Percentiles rank a stretch among this genome's conserved stretches.
These are phyloP conservation scores for Pavo muticus DNA, from an alignment of 2,113 vertebrate species.

Conservation along the genomic window DNA sequence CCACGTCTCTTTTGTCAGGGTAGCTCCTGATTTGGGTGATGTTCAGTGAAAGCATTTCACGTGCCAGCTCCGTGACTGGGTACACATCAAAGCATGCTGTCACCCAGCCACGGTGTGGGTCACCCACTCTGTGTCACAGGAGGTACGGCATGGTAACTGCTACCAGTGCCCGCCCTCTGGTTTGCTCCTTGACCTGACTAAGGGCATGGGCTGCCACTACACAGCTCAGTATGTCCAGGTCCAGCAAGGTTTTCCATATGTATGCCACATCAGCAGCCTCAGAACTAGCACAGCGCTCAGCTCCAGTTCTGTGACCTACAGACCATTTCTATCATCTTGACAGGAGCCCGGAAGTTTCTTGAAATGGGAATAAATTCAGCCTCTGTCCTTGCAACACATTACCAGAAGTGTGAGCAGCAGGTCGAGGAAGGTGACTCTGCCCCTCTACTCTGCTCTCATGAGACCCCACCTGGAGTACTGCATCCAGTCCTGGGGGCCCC, in stretches of 20 bases:
- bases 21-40: not conserved
- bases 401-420: not conserved
- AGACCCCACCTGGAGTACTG: too few relatives aligned
- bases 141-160: not conserved
- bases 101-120: not conserved
- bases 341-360: not conserved
- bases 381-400: not conserved
- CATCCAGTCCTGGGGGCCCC: too few relatives aligned
- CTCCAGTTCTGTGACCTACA: not conserved
- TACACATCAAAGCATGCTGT: not conserved
- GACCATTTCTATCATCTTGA: not conserved
- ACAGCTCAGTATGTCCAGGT: not conserved
- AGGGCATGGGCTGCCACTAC: not conserved
- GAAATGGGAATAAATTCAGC: not conserved
- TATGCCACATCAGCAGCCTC: not conserved
- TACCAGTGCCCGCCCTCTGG: not conserved
- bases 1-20: fast-evolving
- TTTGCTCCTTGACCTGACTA: not conserved
- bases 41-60: not conserved
- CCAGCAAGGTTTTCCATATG: not conserved
- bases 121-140: fast-evolving
- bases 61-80: fast-evolving
- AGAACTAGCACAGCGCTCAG: not conserved
- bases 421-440: too few relatives aligned
- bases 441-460: too few relatives aligned